A percentile compares a stretch with the other conserved stretches of the same genome.
These are phyloP conservation scores for Gobio occitaniae DNA, from an alignment of 2,797 vertebrate genomes.

Conservation along the genomic window DNA sequence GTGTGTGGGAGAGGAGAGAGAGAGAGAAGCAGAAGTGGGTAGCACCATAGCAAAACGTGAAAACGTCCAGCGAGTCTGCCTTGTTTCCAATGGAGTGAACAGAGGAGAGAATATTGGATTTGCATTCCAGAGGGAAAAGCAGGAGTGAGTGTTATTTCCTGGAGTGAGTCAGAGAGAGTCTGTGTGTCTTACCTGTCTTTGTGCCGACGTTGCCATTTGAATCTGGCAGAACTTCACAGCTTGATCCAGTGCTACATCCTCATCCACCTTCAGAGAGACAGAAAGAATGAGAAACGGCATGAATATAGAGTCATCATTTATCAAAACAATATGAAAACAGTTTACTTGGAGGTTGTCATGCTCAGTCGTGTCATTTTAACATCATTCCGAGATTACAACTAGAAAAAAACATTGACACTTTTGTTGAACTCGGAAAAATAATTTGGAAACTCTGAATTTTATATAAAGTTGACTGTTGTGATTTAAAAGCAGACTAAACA, in stretches of 20 bases:
- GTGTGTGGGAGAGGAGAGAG: not conserved
- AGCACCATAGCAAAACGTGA: slow-evolving; percentile 10
- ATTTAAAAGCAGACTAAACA: not conserved
- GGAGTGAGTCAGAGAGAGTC: not conserved
- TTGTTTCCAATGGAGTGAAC: not conserved
- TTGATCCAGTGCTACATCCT: slow-evolving; percentile 95
- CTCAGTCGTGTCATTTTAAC: not conserved
- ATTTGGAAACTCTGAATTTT: not conserved
- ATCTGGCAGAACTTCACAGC: slow-evolving; percentile 99
- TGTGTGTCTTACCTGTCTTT: slow-evolving; percentile 88
- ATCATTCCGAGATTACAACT: not conserved
- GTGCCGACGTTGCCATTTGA: slow-evolving; percentile 90
- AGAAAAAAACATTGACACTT: not conserved
- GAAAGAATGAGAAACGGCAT: not conserved
- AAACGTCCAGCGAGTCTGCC: slow-evolving; percentile 1
- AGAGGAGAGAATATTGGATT: slow-evolving; percentile 26
- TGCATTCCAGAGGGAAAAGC: slow-evolving; percentile 38
- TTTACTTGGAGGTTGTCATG: not conserved
- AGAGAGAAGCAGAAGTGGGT: not conserved
- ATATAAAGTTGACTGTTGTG: not conserved
- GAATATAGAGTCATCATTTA: slow-evolving; percentile 8
- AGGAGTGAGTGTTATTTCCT: slow-evolving; percentile 30
- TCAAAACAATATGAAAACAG: not conserved
- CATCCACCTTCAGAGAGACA: slow-evolving; percentile 87
- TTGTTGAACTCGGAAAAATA: not conserved